Percentiles rank a stretch among this genome's conserved stretches.
Conservation (phyloP, 2,797 vertebrate genomes). For the Leptoclinus maculatus region DNA sequence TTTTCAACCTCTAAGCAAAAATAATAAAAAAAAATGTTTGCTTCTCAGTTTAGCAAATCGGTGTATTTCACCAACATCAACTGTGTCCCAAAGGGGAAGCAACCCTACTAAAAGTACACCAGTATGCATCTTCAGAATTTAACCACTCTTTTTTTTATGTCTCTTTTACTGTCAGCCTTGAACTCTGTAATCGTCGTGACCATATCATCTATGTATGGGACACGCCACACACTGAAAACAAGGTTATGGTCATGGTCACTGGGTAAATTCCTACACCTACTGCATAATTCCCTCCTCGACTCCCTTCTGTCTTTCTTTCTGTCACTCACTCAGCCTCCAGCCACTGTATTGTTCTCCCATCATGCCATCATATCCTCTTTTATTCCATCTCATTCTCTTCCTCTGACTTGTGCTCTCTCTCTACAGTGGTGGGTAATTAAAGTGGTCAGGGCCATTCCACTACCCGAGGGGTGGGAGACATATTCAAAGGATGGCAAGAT, state of each 20-base stretch:
- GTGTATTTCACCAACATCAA: background rate
- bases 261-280: constrained; percentile 16
- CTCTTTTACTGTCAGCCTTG: background rate
- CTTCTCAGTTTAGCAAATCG: background rate
- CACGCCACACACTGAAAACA: background rate
- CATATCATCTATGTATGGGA: background rate
- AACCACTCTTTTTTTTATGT: background rate
- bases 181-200: background rate
- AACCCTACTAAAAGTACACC: background rate
- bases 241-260: background rate
- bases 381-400: constrained; percentile 25
- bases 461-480: constrained; percentile 66
- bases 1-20: background rate
- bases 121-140: background rate
- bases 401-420: constrained; percentile 24
- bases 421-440: constrained; percentile 70
- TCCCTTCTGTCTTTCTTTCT: constrained; percentile 29
- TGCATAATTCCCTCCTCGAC: constrained; percentile 8
- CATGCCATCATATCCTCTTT: constrained; percentile 41
- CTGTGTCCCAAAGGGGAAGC: background rate
- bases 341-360: constrained; percentile 45
- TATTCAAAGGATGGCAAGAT: constrained; percentile 74
- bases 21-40: too few species aligned
- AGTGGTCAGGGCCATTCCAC: constrained; percentile 69
- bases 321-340: constrained; percentile 26